phyloP scores from a whole-genome alignment of 2,888 invertebrate genomes.

The Thumatha senex region DNA sequence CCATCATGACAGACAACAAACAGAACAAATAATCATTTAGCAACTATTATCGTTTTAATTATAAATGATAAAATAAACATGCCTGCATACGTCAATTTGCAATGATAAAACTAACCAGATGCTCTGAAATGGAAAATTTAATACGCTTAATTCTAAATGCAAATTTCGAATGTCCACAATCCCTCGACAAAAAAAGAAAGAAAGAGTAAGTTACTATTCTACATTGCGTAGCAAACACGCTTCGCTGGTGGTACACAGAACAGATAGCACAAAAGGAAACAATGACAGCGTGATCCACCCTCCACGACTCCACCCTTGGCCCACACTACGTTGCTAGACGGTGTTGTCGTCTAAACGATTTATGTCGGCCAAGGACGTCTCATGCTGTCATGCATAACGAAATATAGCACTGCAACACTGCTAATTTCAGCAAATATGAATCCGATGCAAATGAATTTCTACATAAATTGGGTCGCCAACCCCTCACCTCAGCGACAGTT shows the following conservation, averaged over 20 bases:
- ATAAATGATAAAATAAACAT: background rate
- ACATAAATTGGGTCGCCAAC: constrained; percentile 42
- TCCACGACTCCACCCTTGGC: constrained; percentile 52
- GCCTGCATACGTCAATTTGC: background rate
- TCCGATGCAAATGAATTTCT: constrained; percentile 46
- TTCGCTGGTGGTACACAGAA: constrained; percentile 40
- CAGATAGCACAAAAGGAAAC: constrained; percentile 60
- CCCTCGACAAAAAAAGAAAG: constrained; percentile 4
- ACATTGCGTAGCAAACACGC: constrained; percentile 36
- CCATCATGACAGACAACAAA: too few relatives aligned
- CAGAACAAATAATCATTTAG: too few relatives aligned
- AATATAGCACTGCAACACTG: constrained; percentile 43
- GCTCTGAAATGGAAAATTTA: background rate
- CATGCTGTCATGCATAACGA: constrained; percentile 49
- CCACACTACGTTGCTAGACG: constrained; percentile 37
- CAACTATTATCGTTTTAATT: background rate
- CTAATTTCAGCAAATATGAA: constrained; percentile 32
- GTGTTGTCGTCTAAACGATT: constrained; percentile 64
- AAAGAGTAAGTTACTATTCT: constrained; percentile 14
- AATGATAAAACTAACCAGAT: constrained; percentile 1
- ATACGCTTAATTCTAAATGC: background rate
- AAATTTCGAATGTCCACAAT: background rate
- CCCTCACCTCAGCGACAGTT: constrained; percentile 23
- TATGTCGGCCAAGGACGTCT: constrained; percentile 73
- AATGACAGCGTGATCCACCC: constrained; percentile 61